Percentiles rank a stretch among this genome's conserved stretches.
Conservation (phyloP, 2,113 vertebrate genomes). For the Menidia beryllina region DNA sequence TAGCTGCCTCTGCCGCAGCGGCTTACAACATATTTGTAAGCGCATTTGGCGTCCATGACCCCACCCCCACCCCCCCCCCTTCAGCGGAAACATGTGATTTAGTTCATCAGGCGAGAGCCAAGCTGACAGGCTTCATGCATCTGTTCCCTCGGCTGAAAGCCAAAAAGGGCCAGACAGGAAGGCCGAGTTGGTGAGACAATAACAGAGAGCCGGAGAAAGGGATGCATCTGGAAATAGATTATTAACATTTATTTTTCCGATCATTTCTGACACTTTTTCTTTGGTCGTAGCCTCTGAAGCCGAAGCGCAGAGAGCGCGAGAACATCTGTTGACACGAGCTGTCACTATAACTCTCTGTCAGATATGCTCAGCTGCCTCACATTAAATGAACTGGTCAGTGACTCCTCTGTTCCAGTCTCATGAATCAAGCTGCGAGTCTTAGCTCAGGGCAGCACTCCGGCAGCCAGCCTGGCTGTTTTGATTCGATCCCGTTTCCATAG, state of each 20-base stretch:
- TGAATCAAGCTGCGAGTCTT: slow-evolving; percentile 43
- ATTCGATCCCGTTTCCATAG: slow-evolving; percentile 58
- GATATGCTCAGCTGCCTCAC: slow-evolving; percentile 58
- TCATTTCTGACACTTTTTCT: slow-evolving; percentile 24
- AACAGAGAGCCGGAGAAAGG: background rate
- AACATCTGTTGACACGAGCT: slow-evolving; percentile 50
- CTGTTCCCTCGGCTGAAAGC: slow-evolving; percentile 47
- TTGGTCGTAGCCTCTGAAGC: background rate
- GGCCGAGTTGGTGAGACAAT: slow-evolving; percentile 5
- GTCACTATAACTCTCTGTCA: slow-evolving; percentile 33
- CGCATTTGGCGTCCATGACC: slow-evolving; percentile 22
- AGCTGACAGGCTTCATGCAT: slow-evolving; percentile 51
- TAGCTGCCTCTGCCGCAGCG: slow-evolving; percentile 14
- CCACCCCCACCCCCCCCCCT: background rate
- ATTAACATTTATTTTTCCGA: background rate
- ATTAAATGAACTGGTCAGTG: slow-evolving; percentile 44
- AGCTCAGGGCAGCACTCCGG: slow-evolving; percentile 39
- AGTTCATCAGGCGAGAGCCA: slow-evolving; percentile 29
- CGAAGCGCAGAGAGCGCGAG: slow-evolving; percentile 21
- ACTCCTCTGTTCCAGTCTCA: slow-evolving; percentile 37
- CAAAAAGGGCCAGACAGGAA: slow-evolving; percentile 26
- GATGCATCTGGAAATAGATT: background rate
- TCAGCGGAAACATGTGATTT: slow-evolving; percentile 46
- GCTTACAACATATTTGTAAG: slow-evolving; percentile 31
- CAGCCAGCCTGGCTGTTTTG: slow-evolving; percentile 52